A percentile compares a stretch with the other conserved stretches of the same genome.
phyloP scores from a whole-genome alignment of 2,888 invertebrate species.

The Thera britannica region DNA sequence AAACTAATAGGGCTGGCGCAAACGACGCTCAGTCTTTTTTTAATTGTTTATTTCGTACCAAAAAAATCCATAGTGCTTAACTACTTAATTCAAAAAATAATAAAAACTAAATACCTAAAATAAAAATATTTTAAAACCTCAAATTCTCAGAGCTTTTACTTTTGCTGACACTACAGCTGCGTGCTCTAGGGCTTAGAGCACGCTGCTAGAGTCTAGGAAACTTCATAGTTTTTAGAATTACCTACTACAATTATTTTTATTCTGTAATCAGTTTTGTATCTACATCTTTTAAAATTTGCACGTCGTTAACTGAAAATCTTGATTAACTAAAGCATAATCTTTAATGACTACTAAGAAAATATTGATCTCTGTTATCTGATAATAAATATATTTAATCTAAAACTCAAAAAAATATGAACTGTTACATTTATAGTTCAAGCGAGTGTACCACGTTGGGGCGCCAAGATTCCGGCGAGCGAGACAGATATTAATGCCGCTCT shows the following conservation, averaged over 20 bases:
- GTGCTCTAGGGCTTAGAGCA: neutral
- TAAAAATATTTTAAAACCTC: neutral
- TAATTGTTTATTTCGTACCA: neutral
- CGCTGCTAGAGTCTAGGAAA: too few species aligned
- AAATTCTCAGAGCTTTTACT: slow-evolving; percentile 12
- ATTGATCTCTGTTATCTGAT: too few species aligned
- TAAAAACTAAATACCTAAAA: neutral
- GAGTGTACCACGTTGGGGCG: slow-evolving; percentile 51
- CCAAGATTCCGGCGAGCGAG: slow-evolving; percentile 53
- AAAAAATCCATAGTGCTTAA: neutral
- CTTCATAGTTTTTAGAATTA: too few species aligned
- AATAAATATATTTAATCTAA: too few species aligned
- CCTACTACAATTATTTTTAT: too few species aligned
- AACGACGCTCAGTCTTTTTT: too few species aligned
- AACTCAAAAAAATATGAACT: neutral
- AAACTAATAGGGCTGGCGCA: neutral
- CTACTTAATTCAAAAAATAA: neutral
- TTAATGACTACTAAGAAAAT: too few species aligned
- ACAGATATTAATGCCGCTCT: slow-evolving; percentile 44
- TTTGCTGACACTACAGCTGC: slow-evolving; percentile 13
- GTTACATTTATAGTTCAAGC: neutral
- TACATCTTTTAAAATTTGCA: too few species aligned
- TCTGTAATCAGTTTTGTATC: too few species aligned
- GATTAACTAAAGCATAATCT: too few species aligned
- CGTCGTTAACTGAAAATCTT: too few species aligned